Percentiles rank a stretch among this genome's conserved stretches.
These are phyloP conservation scores for Botia almorhae DNA, from an alignment of 2,797 vertebrate genomes.

Conservation along the genomic window DNA sequence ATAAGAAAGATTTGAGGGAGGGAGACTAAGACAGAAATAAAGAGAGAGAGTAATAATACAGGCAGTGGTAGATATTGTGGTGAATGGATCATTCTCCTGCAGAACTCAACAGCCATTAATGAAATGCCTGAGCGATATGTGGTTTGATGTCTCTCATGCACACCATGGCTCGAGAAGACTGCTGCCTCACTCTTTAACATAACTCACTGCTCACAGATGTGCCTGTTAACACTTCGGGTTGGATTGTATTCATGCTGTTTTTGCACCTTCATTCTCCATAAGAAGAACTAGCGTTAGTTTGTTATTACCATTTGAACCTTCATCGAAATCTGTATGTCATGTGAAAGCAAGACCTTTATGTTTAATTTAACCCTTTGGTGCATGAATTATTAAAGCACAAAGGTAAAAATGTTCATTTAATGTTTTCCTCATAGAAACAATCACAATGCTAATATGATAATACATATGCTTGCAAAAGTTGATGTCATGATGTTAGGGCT, in stretches of 20 bases:
- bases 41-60: constrained; percentile 28
- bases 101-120: constrained; percentile 50
- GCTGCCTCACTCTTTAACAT: constrained; percentile 38
- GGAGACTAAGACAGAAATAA: neutral
- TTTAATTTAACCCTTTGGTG: neutral
- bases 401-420: too few species aligned
- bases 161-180: constrained; percentile 11
- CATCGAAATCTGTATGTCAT: neutral
- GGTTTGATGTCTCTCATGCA: constrained; percentile 15
- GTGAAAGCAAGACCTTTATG: neutral
- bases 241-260: constrained; percentile 4
- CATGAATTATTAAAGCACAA: neutral
- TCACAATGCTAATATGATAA: too few species aligned
- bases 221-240: constrained; percentile 9
- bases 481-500: too few species aligned
- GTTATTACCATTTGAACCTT: neutral
- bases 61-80: constrained; percentile 30
- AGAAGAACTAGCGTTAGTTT: neutral
- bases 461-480: too few species aligned
- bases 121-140: constrained; percentile 37
- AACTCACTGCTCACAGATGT: constrained; percentile 14
- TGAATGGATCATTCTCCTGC: constrained; percentile 47
- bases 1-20: neutral
- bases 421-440: too few species aligned
- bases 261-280: neutral